Percentiles rank a stretch among this genome's conserved stretches.
These are phyloP conservation scores for Aphyosemion australe DNA, from an alignment of 2,113 vertebrate genomes.

Conservation along the genomic window DNA sequence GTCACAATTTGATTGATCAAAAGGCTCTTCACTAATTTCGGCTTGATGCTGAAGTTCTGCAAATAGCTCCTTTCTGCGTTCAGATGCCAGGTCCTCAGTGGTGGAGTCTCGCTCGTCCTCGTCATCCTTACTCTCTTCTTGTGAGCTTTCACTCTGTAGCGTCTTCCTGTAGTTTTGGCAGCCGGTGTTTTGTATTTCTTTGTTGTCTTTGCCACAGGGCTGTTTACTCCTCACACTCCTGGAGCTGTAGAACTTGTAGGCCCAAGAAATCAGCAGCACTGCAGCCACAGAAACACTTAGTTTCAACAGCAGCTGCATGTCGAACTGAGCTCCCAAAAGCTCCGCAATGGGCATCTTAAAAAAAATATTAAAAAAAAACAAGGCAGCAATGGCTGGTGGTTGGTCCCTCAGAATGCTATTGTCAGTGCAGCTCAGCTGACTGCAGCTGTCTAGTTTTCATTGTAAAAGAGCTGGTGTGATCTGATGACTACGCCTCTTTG, in stretches of 20 bases:
- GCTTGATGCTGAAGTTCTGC: not conserved
- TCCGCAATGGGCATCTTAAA: constrained; percentile 74
- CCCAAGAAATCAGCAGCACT: constrained; percentile 83
- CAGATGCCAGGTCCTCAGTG: constrained; percentile 28
- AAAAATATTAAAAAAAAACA: constrained; percentile 8
- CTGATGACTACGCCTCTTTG: constrained; percentile 73
- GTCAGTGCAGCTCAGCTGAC: constrained; percentile 48
- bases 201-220: not conserved
- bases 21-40: constrained; percentile 25
- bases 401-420: constrained; percentile 74
- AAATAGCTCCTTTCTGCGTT: constrained; percentile 7
- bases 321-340: constrained; percentile 75
- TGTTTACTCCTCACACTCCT: constrained; percentile 44
- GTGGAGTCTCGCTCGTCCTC: not conserved
- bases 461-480: constrained; percentile 51
- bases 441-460: constrained; percentile 51
- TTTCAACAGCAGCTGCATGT: constrained; percentile 87
- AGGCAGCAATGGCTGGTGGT: constrained; percentile 30
- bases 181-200: constrained; percentile 29
- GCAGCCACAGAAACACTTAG: constrained; percentile 82
- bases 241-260: constrained; percentile 83
- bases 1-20: not conserved
- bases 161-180: constrained; percentile 54
- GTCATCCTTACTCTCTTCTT: constrained; percentile 15
- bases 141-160: constrained; percentile 19